Evolutionary conservation across 2,113 vertebrate genomes (phyloP), one percentile per base, ranked within the genome.

Genomic region (Neotoma lepida): DNA sequence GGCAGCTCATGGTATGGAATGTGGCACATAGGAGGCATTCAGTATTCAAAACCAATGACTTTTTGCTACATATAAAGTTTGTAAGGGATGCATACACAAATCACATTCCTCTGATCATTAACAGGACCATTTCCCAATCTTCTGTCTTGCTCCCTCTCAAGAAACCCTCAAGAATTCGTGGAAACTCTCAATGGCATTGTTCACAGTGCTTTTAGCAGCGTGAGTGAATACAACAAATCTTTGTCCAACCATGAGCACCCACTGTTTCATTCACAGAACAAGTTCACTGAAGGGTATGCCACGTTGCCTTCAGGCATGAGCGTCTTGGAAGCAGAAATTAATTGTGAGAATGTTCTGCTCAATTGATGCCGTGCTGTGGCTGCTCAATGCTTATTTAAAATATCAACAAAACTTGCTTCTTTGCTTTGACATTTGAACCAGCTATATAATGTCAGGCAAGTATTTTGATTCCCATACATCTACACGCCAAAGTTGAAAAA

Each of bases 401-500:
- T 93, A 95, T 85, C 96, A 94, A 96, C 86, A 92, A 88, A 95
- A 95, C 93, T 93, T 90, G 89, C 85, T 88, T 95, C 93, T 97
- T 93, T 94, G 87, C 96, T 96, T 94, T 95, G 96, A 97, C 96
- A 96, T 97, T 97, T 97, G 94, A 96, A 97, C 95, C 87, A 88
- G 76, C 93, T 93, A 39, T 96, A 96, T 85, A 96, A 94, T 4
- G 85, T 73, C 74, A 90, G 96, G 93, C 70, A 94, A 94, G 96
- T 76, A 91, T 90, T 97, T 96, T 95, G 93, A 97, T 94, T 96
- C 96, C 85, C 94, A 96, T 97, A 96, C n/a, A 86, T 97, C 94
- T 94, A 77, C 93, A 95, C 86, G 95, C 94, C 95, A 96, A 88
- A 88, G 94, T 91, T 94, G 96, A 96, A 97, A 97, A 97, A 95